Percentiles rank a stretch among this genome's conserved stretches.
Conservation (phyloP, 2,113 vertebrate genomes). For the Gambusia holbrooki region DNA sequence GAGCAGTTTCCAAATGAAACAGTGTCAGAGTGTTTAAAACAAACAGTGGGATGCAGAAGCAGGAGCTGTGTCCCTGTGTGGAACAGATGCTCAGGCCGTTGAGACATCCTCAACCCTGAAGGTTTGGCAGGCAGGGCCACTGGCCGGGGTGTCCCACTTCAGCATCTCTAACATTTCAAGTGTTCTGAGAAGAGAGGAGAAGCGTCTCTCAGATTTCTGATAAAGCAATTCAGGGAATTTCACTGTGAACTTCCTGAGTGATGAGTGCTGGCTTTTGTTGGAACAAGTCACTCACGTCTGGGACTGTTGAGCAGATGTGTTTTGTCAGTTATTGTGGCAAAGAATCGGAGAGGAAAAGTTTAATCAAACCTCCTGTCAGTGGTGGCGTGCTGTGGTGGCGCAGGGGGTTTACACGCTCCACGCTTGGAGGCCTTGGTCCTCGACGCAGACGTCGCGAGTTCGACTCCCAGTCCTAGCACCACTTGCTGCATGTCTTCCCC, state of each 20-base stretch:
- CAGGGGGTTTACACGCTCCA: no score
- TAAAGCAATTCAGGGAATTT: neutral
- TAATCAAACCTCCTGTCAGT: neutral
- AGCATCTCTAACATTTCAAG: neutral
- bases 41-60: neutral
- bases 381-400: no score
- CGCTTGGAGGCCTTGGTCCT: no score
- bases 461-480: no score
- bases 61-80: neutral
- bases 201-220: neutral
- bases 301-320: neutral
- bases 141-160: neutral
- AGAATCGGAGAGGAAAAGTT: neutral
- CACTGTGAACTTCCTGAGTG: neutral
- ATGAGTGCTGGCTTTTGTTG: constrained; percentile 7
- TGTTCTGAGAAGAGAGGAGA: constrained; percentile 1
- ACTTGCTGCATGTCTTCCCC: no score
- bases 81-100: neutral
- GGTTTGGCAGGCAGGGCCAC: neutral
- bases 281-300: neutral
- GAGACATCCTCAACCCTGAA: constrained; percentile 1
- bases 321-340: neutral
- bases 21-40: constrained; percentile 1
- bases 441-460: no score
- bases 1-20: constrained; percentile 26